A percentile compares a stretch with the other conserved stretches of the same genome.
These are phyloP conservation scores for Camelus bactrianus DNA, from an alignment of 2,113 vertebrate species.

Conservation along the genomic window DNA sequence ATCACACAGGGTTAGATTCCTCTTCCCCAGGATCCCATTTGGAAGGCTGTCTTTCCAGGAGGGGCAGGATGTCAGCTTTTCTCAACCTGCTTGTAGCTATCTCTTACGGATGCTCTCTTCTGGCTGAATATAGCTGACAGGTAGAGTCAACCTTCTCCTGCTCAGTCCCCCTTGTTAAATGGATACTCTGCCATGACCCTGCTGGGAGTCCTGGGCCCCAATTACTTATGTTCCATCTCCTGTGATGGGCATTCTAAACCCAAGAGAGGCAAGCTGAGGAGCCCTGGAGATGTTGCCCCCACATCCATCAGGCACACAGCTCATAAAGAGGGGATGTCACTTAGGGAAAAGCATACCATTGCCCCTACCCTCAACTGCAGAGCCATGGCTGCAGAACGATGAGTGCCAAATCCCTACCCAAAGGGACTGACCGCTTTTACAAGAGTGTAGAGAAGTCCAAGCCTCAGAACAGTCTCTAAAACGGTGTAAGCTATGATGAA, in stretches of 20 bases:
- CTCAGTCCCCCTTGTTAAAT: background rate
- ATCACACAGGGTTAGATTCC: background rate
- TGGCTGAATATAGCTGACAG: background rate
- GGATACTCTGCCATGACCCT: background rate
- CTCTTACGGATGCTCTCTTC: background rate
- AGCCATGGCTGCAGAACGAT: background rate
- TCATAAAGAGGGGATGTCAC: background rate
- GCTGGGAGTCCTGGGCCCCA: background rate
- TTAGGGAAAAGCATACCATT: background rate
- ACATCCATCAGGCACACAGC: background rate
- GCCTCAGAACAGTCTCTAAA: background rate
- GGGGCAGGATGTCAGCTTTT: background rate
- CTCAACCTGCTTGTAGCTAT: background rate
- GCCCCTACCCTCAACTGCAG: background rate
- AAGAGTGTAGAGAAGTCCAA: background rate
- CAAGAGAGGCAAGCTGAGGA: background rate
- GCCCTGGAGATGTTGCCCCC: accelerated
- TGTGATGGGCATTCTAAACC: background rate
- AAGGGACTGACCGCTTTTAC: background rate
- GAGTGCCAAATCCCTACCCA: background rate
- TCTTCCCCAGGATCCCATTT: background rate
- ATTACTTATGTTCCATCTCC: no score
- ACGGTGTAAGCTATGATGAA: background rate
- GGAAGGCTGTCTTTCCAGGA: background rate
- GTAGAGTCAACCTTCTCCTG: background rate